phyloP scores from a whole-genome alignment of 2,113 vertebrate genomes.

The Spea multiplicata region DNA sequence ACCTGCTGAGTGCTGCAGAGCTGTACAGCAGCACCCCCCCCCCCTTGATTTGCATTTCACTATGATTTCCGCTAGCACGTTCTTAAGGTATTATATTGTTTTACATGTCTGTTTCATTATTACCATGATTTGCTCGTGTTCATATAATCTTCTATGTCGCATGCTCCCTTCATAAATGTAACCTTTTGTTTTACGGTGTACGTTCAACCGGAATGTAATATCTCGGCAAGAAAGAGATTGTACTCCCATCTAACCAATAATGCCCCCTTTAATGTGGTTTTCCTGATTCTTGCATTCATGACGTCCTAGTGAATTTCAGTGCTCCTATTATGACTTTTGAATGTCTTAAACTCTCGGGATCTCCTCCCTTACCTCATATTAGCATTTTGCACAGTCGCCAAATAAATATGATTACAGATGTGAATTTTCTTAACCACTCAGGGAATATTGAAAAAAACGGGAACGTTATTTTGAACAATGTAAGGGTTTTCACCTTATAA shows the following conservation, averaged over 20 bases:
- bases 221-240: conserved; percentile 15
- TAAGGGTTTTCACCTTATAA: conserved; percentile 29
- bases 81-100: too few species aligned
- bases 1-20: too few species aligned
- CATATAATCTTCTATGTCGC: background rate
- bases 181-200: conserved; percentile 22
- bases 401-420: conserved; percentile 44
- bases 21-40: too few species aligned
- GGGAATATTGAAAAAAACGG: conserved; percentile 37
- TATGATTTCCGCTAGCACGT: too few species aligned
- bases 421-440: conserved; percentile 39
- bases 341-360: conserved; percentile 22
- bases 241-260: background rate
- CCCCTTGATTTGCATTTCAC: too few species aligned
- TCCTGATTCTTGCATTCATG: conserved; percentile 21
- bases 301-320: background rate
- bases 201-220: background rate
- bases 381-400: conserved; percentile 30
- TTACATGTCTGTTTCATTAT: too few species aligned
- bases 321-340: conserved; percentile 39
- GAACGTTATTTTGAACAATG: conserved; percentile 26
- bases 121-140: too few species aligned
- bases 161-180: conserved; percentile 10
- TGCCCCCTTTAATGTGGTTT: conserved; percentile 33
- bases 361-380: conserved; percentile 34